A percentile compares a stretch with the other conserved stretches of the same genome.
Conservation (phyloP, 2,888 invertebrate genomes). For the Eustalomyia histrio region DNA sequence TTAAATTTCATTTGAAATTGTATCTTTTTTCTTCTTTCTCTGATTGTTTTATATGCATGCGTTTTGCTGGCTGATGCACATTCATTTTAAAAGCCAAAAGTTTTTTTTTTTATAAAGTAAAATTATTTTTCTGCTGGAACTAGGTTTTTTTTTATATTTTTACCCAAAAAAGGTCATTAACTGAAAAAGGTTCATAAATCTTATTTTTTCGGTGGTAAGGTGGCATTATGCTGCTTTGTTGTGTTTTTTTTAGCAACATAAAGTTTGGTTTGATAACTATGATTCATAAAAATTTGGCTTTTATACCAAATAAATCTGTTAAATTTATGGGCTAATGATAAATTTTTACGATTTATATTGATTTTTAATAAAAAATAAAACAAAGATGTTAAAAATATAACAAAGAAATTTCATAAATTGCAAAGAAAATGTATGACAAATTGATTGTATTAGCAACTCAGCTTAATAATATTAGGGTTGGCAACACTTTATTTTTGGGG, state of each 20-base stretch:
- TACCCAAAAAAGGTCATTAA: conserved; percentile 48
- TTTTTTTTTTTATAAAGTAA: neutral
- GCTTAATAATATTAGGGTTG: too few relatives aligned
- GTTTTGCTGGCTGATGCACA: conserved; percentile 10
- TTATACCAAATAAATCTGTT: neutral
- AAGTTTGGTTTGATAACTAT: neutral
- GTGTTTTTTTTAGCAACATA: neutral
- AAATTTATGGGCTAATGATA: neutral
- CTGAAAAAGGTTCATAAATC: conserved; percentile 53
- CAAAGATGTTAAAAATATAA: neutral
- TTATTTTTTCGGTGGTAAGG: conserved; percentile 30
- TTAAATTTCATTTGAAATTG: conserved; percentile 63
- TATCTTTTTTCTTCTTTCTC: conserved; percentile 28
- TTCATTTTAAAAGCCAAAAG: neutral
- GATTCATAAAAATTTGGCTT: neutral
- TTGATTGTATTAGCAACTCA: too few relatives aligned
- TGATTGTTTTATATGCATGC: conserved; percentile 22
- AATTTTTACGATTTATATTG: conserved; percentile 30
- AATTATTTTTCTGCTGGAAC: neutral
- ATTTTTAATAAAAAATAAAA: conserved; percentile 14
- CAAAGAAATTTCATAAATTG: too few relatives aligned
- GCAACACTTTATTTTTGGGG: too few relatives aligned
- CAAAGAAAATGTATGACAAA: too few relatives aligned
- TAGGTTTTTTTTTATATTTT: conserved; percentile 25
- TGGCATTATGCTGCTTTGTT: conserved; percentile 37